Base-by-base conservation (phyloP, 2,888 invertebrate genomes). In the Dryadula phaetusa region DNA sequence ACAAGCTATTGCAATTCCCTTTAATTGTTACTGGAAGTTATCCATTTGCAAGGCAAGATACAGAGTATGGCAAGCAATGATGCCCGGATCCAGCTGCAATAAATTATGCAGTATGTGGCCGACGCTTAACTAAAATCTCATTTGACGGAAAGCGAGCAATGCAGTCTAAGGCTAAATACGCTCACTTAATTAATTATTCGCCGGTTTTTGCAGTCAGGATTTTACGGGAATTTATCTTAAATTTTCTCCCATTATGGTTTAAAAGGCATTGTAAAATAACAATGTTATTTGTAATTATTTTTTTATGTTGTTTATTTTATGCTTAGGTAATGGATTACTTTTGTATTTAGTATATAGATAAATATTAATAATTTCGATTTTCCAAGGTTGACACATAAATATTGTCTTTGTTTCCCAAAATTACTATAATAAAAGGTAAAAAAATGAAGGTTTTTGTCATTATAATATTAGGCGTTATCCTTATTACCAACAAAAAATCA, bases 401-500 rank as follows among this genome's bases (percentile, higher is more conserved):
- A n/a, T 34, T 20, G 32, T n/a, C n/a, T 40, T 40, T 56, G 10
- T 4, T 12, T 5, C 22, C 14, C 7, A n/a, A n/a, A 56, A 16
- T 16, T 28, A n/a, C 1, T 14, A 0, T n/a, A 22, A 22, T 8
- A 37, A 53, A 53, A 20, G 14, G n/a, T n/a, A n/a, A 40, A 7
- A 40, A 16, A n/a, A 34, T n/a, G 4, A 40, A 20, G n/a, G 34
- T 32, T 42, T 63, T 28, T 20, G 28, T 53, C 12, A 70, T 25
- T 68, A 79, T n/a, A n/a, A n/a, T 77, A 75, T 77, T 75, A 77
- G 75, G 75, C 75, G 70, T 78, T 78, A 82, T 79, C 76, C 79
- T 79, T 82, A 82, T 82, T 80, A 75, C 70, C 47, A 76, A 78
- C 79, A 81, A 86, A 88, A 90, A 90, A 88, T 87, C 87, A 83